These are phyloP conservation scores for Narcine bancroftii DNA, from an alignment of 2,113 vertebrate genomes.

Conservation along the genomic window DNA sequence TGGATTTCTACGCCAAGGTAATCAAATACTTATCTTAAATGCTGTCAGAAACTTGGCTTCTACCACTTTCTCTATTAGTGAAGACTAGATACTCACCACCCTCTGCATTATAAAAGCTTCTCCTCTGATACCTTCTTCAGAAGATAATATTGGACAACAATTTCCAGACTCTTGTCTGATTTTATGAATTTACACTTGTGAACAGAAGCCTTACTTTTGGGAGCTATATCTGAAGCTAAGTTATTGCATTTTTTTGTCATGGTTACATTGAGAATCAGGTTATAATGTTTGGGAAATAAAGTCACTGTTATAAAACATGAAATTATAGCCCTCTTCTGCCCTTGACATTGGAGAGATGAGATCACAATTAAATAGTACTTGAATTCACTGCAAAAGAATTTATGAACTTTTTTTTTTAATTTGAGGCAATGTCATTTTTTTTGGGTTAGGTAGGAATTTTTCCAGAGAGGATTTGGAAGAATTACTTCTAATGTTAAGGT, in stretches of 20 bases:
- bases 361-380: background rate
- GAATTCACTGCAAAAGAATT: background rate
- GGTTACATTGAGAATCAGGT: background rate
- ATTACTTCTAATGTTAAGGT: background rate
- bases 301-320: background rate
- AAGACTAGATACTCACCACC: too few relatives aligned
- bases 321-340: background rate
- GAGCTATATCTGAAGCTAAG: background rate
- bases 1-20: too few relatives aligned
- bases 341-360: background rate
- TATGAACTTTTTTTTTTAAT: background rate
- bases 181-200: constrained; percentile 2
- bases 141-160: background rate
- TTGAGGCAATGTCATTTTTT: background rate
- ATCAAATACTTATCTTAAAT: too few relatives aligned
- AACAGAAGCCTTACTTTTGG: background rate
- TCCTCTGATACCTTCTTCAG: background rate
- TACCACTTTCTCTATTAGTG: too few relatives aligned
- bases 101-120: too few relatives aligned
- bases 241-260: constrained; percentile 2
- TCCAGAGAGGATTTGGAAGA: background rate
- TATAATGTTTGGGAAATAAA: background rate
- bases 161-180: background rate
- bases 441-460: background rate
- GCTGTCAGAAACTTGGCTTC: too few relatives aligned